Evolutionary conservation across 2,888 invertebrate species (phyloP), one percentile per base, ranked within the genome.

Genomic region (Pseudococcus viburni): DNA sequence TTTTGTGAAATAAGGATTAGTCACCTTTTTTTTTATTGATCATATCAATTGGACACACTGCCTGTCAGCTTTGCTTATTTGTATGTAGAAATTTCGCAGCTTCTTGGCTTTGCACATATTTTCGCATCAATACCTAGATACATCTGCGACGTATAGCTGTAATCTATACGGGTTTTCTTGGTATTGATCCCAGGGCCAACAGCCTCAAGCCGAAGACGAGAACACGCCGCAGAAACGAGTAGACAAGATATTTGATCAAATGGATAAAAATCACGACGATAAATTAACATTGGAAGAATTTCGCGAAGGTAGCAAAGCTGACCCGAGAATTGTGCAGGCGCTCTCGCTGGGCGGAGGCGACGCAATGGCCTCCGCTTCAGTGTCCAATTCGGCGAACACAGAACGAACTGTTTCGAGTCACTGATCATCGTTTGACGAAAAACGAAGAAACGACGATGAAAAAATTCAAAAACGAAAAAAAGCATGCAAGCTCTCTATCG

Each of bases 231-330:
- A 98, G 92, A 98, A 98, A 92, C 94, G 98, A 91, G 99, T 99
- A 90, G 98, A 99, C 93, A 98, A 98, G 93, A 99, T 99, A 92
- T 99, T 99, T 93, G 97, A 98, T 92, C 98, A 98, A 92, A 98
- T 98, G 98, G 99, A 99, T 93, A 99, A 96, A 93, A 98, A 99
- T 92, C 98, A 98, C 93, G 99, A 99, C 92, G 98, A 99, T 93
- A 95, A 96, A 91, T 94, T 99, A 90, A 98, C 98, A 80, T 94
- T 98, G 90, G 99, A 99, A 91, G 98, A 99, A 92, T 98, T 98
- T 93, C 95, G 98, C 91, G 98, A 98, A 93, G 98, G 98, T 90
- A 98, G 98, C 93, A 99, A 99, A 93, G 98, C 98, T 89, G 99
- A 99, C 93, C 99, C 99, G 55, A 95, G 98, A 92, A 99, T 99